phyloP scores from a whole-genome alignment of 2,797 vertebrate species.

The Enteromius afrohamiltoni region DNA sequence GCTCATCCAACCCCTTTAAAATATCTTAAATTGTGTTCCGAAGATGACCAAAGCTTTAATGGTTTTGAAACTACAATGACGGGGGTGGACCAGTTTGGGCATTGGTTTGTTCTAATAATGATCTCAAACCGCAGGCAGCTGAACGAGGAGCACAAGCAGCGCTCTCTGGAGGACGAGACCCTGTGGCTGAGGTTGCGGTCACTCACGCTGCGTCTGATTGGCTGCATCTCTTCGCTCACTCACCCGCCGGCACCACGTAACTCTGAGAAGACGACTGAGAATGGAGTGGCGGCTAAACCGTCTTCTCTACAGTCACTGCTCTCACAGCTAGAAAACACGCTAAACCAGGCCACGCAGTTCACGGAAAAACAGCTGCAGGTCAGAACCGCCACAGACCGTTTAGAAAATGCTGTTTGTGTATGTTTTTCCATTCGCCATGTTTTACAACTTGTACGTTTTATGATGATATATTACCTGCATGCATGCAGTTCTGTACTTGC shows the following conservation, averaged over 20 bases:
- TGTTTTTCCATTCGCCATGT: neutral
- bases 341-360: conserved; percentile 82
- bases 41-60: too few species aligned
- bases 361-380: conserved; percentile 76
- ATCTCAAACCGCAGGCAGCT: conserved; percentile 77
- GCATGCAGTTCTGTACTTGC: neutral
- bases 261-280: conserved; percentile 86
- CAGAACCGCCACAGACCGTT: neutral
- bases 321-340: conserved; percentile 81
- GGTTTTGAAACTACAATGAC: too few species aligned
- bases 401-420: neutral
- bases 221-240: conserved; percentile 79
- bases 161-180: conserved; percentile 89
- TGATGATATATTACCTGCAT: neutral
- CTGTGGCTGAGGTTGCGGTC: conserved; percentile 92
- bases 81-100: too few species aligned
- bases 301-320: conserved; percentile 81
- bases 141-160: conserved; percentile 84
- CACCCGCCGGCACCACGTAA: conserved; percentile 83
- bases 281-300: conserved; percentile 86
- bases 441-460: neutral
- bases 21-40: too few species aligned
- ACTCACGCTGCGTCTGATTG: conserved; percentile 87
- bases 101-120: neutral
- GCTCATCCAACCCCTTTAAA: too few species aligned